Evolutionary conservation across 2,797 vertebrate genomes (phyloP), one percentile per base, ranked within the genome.

Genomic region (Spinibarbus caldwelli): DNA sequence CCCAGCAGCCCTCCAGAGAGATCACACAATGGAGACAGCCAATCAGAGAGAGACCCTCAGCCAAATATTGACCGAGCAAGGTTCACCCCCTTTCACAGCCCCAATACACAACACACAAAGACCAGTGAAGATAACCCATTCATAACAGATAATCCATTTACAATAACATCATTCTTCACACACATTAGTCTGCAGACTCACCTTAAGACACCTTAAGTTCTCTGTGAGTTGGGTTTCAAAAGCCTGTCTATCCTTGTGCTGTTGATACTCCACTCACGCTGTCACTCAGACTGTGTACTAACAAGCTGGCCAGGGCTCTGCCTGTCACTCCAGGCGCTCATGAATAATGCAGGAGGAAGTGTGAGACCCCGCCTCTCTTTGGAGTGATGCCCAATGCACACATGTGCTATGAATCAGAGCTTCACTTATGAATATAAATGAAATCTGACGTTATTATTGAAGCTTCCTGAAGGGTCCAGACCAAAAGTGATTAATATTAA

Each of bases 331-430:
- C 90, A 85, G 84, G 91, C 90, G 85, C 52, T 85, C 85, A 89
- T 93, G 92, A 95, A 95, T 96, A 93, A 94, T 94, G 91, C 86
- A 96, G 94, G 93, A 95, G 92, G 90, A 34, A 76, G 90, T 93
- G 81, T 90, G 78, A 94, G 91, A 92, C 94, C 93, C 94, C 88
- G 76, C 91, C 91, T 85, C 45, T 62, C 11, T 41, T 66, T 47
- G 67, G 85, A 79, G 86, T 54, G 86, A 90, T 66, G 91, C 93
- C 95, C 93, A 93, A 93, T 90, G 85, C 92, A 87, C 84, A 89
- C 90, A 84, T 86, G 31, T 34, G 21, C 84, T 86, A 77, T 70
- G 19, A 59, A 17, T 62, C 36, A 36, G 62, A 43, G 21, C 54
- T 31, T 49, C 11, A 31, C 34, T 68, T 6, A 59, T 85, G 66